Percentiles rank a stretch among this genome's conserved stretches.
These are phyloP conservation scores for Dynastes hyllus DNA, from an alignment of 2,888 invertebrate genomes.

Conservation along the genomic window DNA sequence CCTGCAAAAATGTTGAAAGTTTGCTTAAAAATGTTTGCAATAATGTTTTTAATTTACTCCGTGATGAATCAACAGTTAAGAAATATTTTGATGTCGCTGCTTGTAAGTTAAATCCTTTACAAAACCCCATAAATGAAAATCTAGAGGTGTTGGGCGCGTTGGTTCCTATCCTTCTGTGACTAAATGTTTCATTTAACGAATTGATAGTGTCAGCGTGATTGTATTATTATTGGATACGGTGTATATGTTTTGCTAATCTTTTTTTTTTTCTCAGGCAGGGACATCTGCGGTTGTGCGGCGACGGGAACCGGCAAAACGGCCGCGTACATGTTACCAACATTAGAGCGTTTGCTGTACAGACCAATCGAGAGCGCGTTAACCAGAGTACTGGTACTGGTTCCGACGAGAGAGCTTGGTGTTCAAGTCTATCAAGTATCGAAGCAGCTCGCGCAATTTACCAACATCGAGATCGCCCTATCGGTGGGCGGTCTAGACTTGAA, in stretches of 20 bases:
- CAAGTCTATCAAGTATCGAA: slow-evolving; percentile 97
- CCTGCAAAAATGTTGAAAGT: no score
- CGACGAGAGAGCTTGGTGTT: slow-evolving; percentile 97
- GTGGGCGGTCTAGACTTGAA: slow-evolving; percentile 93
- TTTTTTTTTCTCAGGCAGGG: slow-evolving; percentile 78
- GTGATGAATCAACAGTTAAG: no score
- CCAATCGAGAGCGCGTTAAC: slow-evolving; percentile 82
- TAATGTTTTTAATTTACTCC: no score
- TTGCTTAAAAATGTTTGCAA: no score
- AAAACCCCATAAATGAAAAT: no score
- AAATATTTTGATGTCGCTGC: no score
- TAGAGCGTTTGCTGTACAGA: slow-evolving; percentile 93
- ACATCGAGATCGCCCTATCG: slow-evolving; percentile 86
- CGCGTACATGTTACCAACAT: slow-evolving; percentile 97
- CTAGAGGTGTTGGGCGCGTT: no score
- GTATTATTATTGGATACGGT: no score
- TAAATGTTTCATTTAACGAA: no score
- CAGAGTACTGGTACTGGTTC: slow-evolving; percentile 93
- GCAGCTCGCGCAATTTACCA: slow-evolving; percentile 91
- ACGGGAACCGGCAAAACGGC: slow-evolving; percentile 99
- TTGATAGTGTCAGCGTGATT: no score
- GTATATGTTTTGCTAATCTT: background rate
- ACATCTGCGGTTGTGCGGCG: slow-evolving; percentile 98
- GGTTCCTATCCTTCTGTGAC: no score
- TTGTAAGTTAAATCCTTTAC: no score